Percentiles rank a stretch among this genome's conserved stretches.
These are phyloP conservation scores for Penaeus vannamei DNA, from an alignment of 1,140 invertebrate species.

Conservation along the genomic window DNA sequence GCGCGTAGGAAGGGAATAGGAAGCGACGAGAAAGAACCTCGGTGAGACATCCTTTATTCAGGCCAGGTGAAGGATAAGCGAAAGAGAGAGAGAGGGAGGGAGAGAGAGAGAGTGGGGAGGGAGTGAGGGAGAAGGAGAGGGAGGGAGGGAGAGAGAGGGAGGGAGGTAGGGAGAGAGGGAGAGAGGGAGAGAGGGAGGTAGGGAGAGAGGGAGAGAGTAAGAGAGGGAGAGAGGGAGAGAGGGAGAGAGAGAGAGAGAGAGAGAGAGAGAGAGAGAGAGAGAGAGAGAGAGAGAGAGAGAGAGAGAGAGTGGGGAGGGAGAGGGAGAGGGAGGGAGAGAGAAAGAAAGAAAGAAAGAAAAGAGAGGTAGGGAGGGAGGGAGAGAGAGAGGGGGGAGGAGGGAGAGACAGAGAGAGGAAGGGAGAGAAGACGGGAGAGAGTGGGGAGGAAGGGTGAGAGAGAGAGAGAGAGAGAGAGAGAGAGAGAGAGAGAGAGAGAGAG, in stretches of 20 bases:
- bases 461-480: neutral
- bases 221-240: neutral
- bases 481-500: neutral
- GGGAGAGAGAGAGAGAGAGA: neutral
- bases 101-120: slow-evolving; percentile 12
- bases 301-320: neutral
- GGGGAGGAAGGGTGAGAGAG: neutral
- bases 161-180: slow-evolving; percentile 13
- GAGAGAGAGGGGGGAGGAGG: too few species aligned
- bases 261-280: neutral
- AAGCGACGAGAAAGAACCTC: neutral
- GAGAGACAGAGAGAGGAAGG: neutral
- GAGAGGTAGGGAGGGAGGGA: neutral
- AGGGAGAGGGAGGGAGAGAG: neutral
- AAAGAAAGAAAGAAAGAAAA: too few species aligned
- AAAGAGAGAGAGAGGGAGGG: slow-evolving; percentile 30
- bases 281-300: neutral
- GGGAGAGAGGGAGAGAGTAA: neutral
- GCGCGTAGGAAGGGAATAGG: neutral
- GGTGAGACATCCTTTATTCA: too few species aligned
- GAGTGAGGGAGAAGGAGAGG: slow-evolving; percentile 36
- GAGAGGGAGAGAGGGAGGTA: slow-evolving; percentile 20
- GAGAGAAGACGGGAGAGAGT: neutral
- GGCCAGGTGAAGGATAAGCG: neutral
- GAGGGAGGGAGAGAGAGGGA: slow-evolving; percentile 17